Base-by-base conservation (phyloP, 2,113 vertebrate genomes). In the Cyprinodon tularosa region DNA sequence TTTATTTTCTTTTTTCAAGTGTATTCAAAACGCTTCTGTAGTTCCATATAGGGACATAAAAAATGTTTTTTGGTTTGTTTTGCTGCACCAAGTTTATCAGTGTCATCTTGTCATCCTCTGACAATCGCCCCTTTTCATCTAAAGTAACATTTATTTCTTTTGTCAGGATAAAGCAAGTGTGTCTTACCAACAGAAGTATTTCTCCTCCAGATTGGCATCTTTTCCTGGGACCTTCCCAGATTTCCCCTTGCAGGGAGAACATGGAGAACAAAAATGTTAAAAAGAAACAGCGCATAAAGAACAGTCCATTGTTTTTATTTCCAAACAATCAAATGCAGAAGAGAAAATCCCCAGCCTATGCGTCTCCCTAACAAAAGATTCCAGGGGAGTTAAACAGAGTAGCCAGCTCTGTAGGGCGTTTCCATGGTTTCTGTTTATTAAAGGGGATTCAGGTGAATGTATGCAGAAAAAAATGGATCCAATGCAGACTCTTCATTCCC, bases 201-300 rank as follows among this genome's bases (percentile, higher is more conserved):
- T 83, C 75, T 83, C 64, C 75, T 84, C 89, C 89, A 89, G 81
- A 93, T 84, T 83, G 90, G 91, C 88, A 93, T 94, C 84, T 86
- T 77, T 74, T 82, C 88, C 88, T 70, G 80, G 85, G 80, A 87
- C 76, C 68, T 89, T 82, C 88, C 78, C 74, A 74, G 15, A 45
- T 63, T 40, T 71, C 81, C 48, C 87, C 93, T 94, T 62, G 4
- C 76, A 72, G 66, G 67, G 29, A 29, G 29, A 37, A 78, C 53
- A 73, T 44, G 62, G 2, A 64, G n/a, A 22, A 12, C 63, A 45
- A 4, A 37, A 62, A 29, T 61, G n/a, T 15, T 5, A 9, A 61
- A 14, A 22, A 37, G 17, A 9, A 61, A 10, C 75, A 53, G 42
- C 36, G 50, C 20, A 77, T 20, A 61, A 50, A 13, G 60, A 40